Base-by-base conservation (phyloP, 2,888 invertebrate species). In the Drosophila testacea region DNA sequence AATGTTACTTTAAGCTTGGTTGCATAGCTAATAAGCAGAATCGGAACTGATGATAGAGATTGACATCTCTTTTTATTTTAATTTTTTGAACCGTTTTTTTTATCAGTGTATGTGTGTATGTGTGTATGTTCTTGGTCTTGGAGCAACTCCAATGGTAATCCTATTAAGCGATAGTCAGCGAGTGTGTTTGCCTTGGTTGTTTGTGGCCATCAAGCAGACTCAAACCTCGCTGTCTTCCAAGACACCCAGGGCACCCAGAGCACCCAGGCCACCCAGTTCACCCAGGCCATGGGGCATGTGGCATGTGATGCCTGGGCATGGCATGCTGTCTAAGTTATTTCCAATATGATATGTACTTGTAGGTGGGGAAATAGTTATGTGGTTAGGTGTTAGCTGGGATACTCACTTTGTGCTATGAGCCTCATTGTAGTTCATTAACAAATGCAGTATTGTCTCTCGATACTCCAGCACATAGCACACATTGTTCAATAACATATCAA, bases 381-480 rank as follows among this genome's bases (percentile, higher is more conserved):
- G 66, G 62, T 65, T 41, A 55, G 50, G 52, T 65, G 52, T 67
- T 61, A 42, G 36, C 57, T 38, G 11, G 39, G 7, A 38, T 90
- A 94, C 94, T 92, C 92, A 96, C 97, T 95, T 95, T 68, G 98
- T 96, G 95, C 97, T 96, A 93, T 96, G 96, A 81, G 95, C 93
- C 90, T 97, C 96, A 90, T 98, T 96, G 93, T 96, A 99, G 87
- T 95, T 95, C 77, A 96, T 94, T 86, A 98, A 93, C 77, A 98
- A 95, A 55, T 95, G 94, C 63, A 98, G 93, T 88, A 98, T 95
- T 79, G 98, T 95, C 93, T 99, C 99, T 74, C 99, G 94, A 92
- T 98, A 98, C 93, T 99, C 99, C 83, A 97, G 94, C 48, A 98
- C 96, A 93, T 99, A 99, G 93, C 99, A 97, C 77, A 98, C 95